phyloP scores from a whole-genome alignment of 2,888 invertebrate genomes.

The Alitta virens region DNA sequence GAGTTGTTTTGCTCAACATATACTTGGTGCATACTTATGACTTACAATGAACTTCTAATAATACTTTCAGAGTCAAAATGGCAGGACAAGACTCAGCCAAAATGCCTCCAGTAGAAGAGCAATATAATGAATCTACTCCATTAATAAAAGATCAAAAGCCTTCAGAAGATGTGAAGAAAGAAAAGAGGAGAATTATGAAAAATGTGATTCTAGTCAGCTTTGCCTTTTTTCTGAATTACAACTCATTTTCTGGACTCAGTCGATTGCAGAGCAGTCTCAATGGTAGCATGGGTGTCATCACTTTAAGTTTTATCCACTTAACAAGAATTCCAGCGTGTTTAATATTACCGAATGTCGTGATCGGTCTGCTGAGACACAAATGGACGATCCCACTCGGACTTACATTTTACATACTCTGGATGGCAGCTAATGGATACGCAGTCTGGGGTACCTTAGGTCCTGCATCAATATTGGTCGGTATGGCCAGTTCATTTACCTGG shows the following conservation, averaged over 20 bases:
- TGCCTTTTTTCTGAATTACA: constrained; percentile 92
- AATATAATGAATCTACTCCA: no score
- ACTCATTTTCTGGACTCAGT: constrained; percentile 70
- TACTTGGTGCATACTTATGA: no score
- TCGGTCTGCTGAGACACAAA: constrained; percentile 61
- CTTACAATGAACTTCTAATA: no score
- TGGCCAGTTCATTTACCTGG: constrained; percentile 95
- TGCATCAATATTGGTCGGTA: constrained; percentile 82
- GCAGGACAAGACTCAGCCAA: no score
- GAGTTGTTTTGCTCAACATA: no score
- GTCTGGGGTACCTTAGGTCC: constrained; percentile 68
- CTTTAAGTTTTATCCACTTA: constrained; percentile 86
- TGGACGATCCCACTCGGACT: constrained; percentile 92
- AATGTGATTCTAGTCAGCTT: constrained; percentile 87
- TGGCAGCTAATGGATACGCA: constrained; percentile 78
- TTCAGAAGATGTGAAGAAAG: constrained; percentile 1
- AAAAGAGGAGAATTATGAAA: constrained; percentile 70
- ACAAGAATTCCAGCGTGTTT: constrained; percentile 92
- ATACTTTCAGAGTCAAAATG: no score
- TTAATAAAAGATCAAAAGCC: no score
- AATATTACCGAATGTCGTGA: constrained; percentile 65
- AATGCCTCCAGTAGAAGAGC: no score
- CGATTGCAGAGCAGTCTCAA: constrained; percentile 83
- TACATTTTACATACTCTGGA: constrained; percentile 91
- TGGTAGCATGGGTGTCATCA: constrained; percentile 86